Evolutionary conservation across 2,113 vertebrate species (phyloP), one percentile per base, ranked within the genome.

Genomic region (Brachionichthys hirsutus): DNA sequence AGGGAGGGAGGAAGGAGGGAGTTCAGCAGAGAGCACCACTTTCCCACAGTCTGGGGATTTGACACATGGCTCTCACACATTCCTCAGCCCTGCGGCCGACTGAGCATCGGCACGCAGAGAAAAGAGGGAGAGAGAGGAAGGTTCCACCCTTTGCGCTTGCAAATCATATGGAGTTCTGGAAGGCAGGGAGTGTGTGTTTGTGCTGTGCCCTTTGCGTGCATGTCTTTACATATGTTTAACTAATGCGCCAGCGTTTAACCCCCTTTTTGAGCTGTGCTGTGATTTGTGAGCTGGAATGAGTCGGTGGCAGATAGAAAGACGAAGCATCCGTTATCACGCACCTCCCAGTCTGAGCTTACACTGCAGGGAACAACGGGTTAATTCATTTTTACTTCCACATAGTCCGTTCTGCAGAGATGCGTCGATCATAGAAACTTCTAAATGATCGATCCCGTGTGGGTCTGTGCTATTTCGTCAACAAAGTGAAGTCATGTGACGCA

Each of bases 21-120:
- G 91, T 92, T 92, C 91, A 92, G 87, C 88, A 90, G 92, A 92
- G 95, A 95, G 94, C 95, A 94, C 93, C 93, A 93, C 92, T 96
- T 98, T 97, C 96, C 95, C 95, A 96, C 96, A 95, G 95, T 95
- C 94, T 93, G 93, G 93, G 94, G 94, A 93, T 92, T 93, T 94
- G 94, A 96, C 96, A 95, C 95, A 96, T 94, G 94, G 94, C 93
- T 94, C 93, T 94, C 92, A 91, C 94, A 95, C 96, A 95, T 95
- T 95, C 96, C 95, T 91, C 93, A 88, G 93, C 91, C 87, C 93
- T 87, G 85, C 91, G 89, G 90, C 92, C 90, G 88, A 89, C 86
- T 85, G 83, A 89, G 91, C 87, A 75, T 74, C 78, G 22, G 79
- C 83, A 63, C 84, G 73, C 69, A 74, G 60, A 60, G 74, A 85